Evolutionary conservation across 2,797 vertebrate species (phyloP).

Genomic region (Syndactyla subalaris): DNA sequence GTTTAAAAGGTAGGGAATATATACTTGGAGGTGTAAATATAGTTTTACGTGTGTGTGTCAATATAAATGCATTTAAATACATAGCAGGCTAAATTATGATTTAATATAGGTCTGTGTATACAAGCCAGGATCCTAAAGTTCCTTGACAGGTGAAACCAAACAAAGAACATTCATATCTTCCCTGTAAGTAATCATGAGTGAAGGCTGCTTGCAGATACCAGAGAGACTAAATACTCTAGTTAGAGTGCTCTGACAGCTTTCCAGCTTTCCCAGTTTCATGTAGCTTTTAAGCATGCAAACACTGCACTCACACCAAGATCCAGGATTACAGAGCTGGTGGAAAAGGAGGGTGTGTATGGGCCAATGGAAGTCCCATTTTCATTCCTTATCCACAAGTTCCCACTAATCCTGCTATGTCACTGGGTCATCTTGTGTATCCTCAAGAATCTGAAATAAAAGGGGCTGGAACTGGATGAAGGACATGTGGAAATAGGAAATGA

Average conservation of each 20-base stretch:
- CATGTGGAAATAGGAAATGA: background rate
- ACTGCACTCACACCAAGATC: background rate
- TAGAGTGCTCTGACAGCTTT: background rate
- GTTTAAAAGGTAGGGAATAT: background rate
- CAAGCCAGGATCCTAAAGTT: background rate
- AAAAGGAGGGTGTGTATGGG: background rate
- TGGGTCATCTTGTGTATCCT: background rate
- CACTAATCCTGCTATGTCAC: accelerated
- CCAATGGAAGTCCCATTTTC: background rate
- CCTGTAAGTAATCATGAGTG: background rate
- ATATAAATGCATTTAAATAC: background rate
- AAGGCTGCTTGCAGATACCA: background rate
- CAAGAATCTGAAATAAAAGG: background rate
- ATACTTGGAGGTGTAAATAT: background rate
- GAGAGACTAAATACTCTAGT: background rate
- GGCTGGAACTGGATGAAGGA: background rate
- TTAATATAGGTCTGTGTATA: background rate
- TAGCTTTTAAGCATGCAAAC: background rate
- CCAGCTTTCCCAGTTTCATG: background rate
- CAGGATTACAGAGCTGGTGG: background rate
- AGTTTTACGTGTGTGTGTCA: background rate
- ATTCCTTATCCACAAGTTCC: background rate
- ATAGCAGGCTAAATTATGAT: background rate
- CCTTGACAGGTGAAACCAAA: background rate
- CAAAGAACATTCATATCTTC: background rate